phyloP scores from a whole-genome alignment of 1,140 invertebrate genomes.

The Cherax quadricarinatus region DNA sequence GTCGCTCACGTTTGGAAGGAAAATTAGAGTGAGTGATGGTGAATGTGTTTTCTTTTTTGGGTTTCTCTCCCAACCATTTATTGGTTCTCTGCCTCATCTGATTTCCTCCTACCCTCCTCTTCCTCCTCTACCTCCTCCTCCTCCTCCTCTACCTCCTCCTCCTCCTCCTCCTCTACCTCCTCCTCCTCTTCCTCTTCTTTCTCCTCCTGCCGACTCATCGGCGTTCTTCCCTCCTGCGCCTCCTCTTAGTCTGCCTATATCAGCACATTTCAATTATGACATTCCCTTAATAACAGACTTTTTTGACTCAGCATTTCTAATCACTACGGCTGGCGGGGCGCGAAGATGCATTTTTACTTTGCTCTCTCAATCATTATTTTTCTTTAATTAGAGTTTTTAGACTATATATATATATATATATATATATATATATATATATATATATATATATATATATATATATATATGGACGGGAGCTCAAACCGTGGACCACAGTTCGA shows the following conservation, averaged over 20 bases:
- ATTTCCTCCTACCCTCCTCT: not conserved
- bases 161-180: not conserved
- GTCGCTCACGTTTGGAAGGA: no score
- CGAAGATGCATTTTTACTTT: not conserved
- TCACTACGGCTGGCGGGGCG: slow-evolving; percentile 43
- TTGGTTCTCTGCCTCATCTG: not conserved
- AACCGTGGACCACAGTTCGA: no score
- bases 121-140: slow-evolving; percentile 19
- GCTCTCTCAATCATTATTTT: no score
- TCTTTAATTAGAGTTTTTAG: no score
- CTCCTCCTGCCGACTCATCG: not conserved
- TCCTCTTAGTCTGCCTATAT: slow-evolving; percentile 41
- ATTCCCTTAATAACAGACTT: slow-evolving; percentile 55
- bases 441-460: no score
- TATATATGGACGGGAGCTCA: no score
- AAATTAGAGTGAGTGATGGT: no score
- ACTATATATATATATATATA: no score
- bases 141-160: not conserved
- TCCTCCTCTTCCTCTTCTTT: slow-evolving; percentile 2
- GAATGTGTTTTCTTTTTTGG: no score
- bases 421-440: no score
- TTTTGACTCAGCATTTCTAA: slow-evolving; percentile 60
- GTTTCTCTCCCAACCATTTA: not conserved
- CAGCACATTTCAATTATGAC: slow-evolving; percentile 64
- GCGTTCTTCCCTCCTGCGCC: not conserved